Conservation (phyloP, 35 echinoderm and acorn worm genomes). For the Anneissia japonica region DNA sequence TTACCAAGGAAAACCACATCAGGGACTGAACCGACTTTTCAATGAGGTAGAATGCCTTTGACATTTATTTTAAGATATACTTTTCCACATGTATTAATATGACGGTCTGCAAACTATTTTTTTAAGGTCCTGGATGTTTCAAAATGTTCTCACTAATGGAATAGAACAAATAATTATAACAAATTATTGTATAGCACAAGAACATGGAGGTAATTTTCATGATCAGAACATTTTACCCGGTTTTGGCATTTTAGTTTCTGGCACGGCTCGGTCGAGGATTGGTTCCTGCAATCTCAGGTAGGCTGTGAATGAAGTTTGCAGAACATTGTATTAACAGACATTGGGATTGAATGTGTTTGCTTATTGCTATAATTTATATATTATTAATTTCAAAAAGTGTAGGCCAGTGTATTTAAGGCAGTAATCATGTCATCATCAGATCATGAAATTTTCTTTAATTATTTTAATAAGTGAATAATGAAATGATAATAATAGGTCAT, state of each 20-base stretch:
- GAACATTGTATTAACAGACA: neutral
- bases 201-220: slow-evolving; percentile 13
- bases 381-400: neutral
- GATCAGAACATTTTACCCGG: no score
- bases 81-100: no score
- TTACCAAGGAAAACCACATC: neutral
- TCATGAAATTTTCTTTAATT: neutral
- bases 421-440: no score
- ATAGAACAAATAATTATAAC: no score
- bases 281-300: neutral
- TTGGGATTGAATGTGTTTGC: neutral
- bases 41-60: no score
- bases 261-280: neutral
- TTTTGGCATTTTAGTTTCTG: no score
- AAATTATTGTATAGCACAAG: neutral
- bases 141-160: no score
- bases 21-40: no score
- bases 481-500: neutral
- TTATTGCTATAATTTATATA: neutral
- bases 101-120: no score
- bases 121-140: no score
- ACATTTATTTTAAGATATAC: no score
- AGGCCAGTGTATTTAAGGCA: no score
- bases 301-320: neutral
- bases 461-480: neutral